These are phyloP conservation scores for Apocrypta bakeri DNA, from an alignment of 1,140 invertebrate genomes.

Conservation along the genomic window DNA sequence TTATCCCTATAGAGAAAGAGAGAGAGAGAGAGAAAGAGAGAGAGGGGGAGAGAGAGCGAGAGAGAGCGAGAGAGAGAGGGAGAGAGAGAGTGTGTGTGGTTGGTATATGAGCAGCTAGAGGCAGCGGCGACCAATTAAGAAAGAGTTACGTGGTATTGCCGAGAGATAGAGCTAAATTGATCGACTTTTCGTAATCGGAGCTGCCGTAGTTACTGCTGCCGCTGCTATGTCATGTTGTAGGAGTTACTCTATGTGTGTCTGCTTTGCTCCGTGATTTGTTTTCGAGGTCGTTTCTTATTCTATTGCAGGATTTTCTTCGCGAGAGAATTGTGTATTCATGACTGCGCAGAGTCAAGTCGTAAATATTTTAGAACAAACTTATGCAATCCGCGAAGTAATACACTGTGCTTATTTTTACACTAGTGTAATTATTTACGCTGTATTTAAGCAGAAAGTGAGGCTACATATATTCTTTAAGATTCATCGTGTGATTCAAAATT, in stretches of 20 bases:
- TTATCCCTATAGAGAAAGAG: conserved; percentile 43
- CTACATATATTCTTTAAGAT: neutral
- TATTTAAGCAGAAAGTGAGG: no score
- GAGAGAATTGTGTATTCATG: conserved; percentile 1
- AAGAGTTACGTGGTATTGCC: conserved; percentile 43
- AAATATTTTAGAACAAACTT: neutral
- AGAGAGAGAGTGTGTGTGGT: no score
- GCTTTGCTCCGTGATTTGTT: neutral
- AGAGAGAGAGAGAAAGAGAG: neutral
- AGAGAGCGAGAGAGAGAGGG: neutral
- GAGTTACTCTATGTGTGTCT: neutral
- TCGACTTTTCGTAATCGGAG: conserved; percentile 37
- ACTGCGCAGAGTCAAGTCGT: neutral
- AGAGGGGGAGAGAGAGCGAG: no score
- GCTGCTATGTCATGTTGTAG: neutral
- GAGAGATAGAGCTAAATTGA: neutral
- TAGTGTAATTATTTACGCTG: neutral
- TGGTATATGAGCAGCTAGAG: neutral
- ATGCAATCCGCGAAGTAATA: neutral
- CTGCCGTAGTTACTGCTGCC: neutral
- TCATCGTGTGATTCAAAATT: neutral
- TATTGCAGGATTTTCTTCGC: neutral
- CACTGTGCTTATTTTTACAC: neutral
- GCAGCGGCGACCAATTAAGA: conserved; percentile 45
- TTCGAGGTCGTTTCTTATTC: conserved; percentile 6